Conservation (phyloP, 2,888 invertebrate genomes). For the Agriotes lineatus region DNA sequence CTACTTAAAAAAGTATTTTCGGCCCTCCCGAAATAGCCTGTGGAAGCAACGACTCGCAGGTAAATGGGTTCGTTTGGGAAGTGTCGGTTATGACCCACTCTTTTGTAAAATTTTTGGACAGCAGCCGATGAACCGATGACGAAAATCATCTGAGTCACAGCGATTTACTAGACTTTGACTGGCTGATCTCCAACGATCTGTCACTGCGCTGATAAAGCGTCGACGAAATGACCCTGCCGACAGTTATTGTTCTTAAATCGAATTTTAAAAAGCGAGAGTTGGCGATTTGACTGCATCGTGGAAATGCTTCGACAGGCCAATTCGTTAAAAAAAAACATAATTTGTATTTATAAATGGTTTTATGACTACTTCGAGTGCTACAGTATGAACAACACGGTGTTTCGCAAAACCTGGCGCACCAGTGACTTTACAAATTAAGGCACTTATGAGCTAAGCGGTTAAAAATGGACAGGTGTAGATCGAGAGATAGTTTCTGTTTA, state of each 20-base stretch:
- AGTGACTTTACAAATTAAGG: constrained; percentile 2
- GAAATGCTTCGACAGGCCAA: too few relatives aligned
- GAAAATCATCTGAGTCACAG: constrained; percentile 26
- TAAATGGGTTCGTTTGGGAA: constrained; percentile 1
- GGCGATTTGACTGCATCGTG: too few relatives aligned
- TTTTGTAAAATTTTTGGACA: constrained; percentile 11
- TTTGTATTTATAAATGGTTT: constrained; percentile 21
- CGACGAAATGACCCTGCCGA: constrained; percentile 5
- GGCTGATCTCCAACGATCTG: constrained; percentile 12
- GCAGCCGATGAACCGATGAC: constrained; percentile 19
- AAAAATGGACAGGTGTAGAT: constrained; percentile 19
- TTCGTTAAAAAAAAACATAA: background rate
- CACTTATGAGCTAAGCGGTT: constrained; percentile 12
- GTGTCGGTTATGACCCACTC: constrained; percentile 16
- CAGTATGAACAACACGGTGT: background rate
- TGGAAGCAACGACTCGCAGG: constrained; percentile 8
- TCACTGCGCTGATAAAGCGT: constrained; percentile 4
- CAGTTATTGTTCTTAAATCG: constrained; percentile 19
- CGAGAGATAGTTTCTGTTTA: constrained; percentile 12
- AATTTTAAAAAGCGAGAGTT: constrained; percentile 3
- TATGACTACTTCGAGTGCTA: constrained; percentile 11
- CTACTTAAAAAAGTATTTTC: background rate
- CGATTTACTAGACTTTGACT: constrained; percentile 15
- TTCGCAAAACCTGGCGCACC: background rate
- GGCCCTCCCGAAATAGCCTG: constrained; percentile 26